These are phyloP conservation scores for Xyrauchen texanus DNA, from an alignment of 2,113 vertebrate species.

Conservation along the genomic window DNA sequence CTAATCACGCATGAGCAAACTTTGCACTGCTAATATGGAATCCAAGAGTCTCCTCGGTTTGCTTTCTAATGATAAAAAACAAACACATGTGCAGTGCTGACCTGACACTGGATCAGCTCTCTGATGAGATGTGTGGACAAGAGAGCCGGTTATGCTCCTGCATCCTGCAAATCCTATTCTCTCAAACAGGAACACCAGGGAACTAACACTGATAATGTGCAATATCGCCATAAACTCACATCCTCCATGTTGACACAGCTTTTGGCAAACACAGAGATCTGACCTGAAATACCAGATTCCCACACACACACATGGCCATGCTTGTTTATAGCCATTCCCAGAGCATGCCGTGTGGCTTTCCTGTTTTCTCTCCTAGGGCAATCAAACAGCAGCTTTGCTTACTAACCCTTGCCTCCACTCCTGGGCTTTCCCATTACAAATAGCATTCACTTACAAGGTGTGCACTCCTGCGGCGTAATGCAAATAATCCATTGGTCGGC, in stretches of 20 bases:
- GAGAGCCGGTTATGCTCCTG: constrained; percentile 60
- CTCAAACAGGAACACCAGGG: constrained; percentile 63
- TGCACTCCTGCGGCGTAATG: constrained; percentile 57
- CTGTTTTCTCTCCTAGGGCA: constrained; percentile 70
- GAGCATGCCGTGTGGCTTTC: constrained; percentile 67
- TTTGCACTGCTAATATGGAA: constrained; percentile 60
- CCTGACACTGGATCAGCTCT: constrained; percentile 64
- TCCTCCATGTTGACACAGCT: constrained; percentile 75
- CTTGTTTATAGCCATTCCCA: constrained; percentile 58
- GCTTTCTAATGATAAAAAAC: constrained; percentile 79
- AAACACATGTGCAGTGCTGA: constrained; percentile 72
- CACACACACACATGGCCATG: constrained; percentile 50
- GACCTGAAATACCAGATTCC: constrained; percentile 73
- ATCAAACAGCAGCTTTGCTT: constrained; percentile 64
- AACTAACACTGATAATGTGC: constrained; percentile 59
- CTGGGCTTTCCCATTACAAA: constrained; percentile 69
- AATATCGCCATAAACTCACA: constrained; percentile 79
- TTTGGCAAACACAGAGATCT: constrained; percentile 73
- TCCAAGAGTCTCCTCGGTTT: constrained; percentile 67
- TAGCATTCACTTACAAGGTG: constrained; percentile 67
- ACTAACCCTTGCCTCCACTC: constrained; percentile 64
- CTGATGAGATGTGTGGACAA: constrained; percentile 69
- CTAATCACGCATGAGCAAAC: constrained; percentile 67
- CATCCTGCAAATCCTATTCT: constrained; percentile 69
- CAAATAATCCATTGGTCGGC: constrained; percentile 48